phyloP scores from a whole-genome alignment of 2,113 vertebrate species.

The Picathartes gymnocephalus region DNA sequence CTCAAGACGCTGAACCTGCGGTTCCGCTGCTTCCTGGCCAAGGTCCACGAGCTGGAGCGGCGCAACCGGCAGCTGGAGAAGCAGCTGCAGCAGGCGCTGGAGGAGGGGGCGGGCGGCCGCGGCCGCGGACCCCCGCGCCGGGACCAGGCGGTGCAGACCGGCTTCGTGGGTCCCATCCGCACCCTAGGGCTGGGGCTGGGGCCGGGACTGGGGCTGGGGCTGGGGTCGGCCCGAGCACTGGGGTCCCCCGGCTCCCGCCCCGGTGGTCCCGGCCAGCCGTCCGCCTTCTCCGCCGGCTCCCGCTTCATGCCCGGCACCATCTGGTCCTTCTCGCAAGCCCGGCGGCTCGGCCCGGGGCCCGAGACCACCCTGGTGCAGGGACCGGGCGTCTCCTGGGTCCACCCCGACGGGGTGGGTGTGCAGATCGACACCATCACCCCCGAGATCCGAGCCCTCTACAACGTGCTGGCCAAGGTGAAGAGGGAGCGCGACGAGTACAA shows the following conservation, averaged over 20 bases:
- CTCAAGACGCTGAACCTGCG: conserved; percentile 94
- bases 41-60: conserved; percentile 94
- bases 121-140: conserved; percentile 69
- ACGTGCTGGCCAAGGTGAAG: conserved; percentile 96
- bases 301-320: conserved; percentile 90
- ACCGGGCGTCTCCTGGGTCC: conserved; percentile 90
- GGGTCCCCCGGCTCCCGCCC: conserved; percentile 58
- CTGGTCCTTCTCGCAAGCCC: conserved; percentile 94
- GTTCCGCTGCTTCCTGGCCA: conserved; percentile 94
- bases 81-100: conserved; percentile 89
- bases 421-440: conserved; percentile 99
- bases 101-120: conserved; percentile 55
- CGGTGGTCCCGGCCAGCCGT: neutral
- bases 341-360: conserved; percentile 79
- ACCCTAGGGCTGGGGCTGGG: conserved; percentile 56
- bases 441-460: conserved; percentile 96
- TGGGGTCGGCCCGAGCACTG: conserved; percentile 50
- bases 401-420: conserved; percentile 94
- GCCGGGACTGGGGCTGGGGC: conserved; percentile 40
- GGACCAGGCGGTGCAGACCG: conserved; percentile 88
- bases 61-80: conserved; percentile 92
- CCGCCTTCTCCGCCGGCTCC: conserved; percentile 39
- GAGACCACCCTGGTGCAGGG: conserved; percentile 87
- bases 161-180: conserved; percentile 82
- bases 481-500: conserved; percentile 95